phyloP scores from a whole-genome alignment of 2,888 invertebrate species.

The Zaprionus lineosus region DNA sequence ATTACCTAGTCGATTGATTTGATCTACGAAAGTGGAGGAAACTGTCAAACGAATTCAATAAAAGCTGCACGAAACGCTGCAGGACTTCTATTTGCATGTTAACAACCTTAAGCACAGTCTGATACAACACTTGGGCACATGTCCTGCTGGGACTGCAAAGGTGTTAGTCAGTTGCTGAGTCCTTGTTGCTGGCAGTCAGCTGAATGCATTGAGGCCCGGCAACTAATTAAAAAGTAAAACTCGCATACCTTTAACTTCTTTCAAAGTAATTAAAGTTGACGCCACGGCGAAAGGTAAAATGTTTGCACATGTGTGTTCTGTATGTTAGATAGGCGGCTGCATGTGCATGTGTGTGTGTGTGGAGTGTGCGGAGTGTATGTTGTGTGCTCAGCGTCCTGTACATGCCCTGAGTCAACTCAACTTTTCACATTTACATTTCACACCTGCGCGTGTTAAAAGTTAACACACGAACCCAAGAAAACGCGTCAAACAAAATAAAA shows the following conservation, averaged over 20 bases:
- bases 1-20: no score
- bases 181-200: constrained; percentile 22
- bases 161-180: constrained; percentile 1
- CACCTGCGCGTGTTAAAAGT: constrained; percentile 64
- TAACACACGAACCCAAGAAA: constrained; percentile 51
- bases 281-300: constrained; percentile 54
- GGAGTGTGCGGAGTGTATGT: constrained; percentile 5
- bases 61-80: constrained; percentile 30
- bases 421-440: constrained; percentile 71
- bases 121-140: constrained; percentile 31
- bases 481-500: constrained; percentile 39
- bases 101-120: constrained; percentile 56
- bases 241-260: constrained; percentile 70
- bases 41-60: constrained; percentile 47
- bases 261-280: constrained; percentile 74
- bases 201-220: constrained; percentile 68
- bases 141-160: constrained; percentile 1
- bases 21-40: constrained; percentile 36
- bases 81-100: constrained; percentile 70
- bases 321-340: constrained; percentile 2
- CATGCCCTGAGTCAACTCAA: constrained; percentile 43
- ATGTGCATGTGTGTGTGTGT: constrained; percentile 2
- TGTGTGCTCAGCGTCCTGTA: constrained; percentile 24
- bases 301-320: constrained; percentile 28
- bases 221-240: constrained; percentile 76